Evolutionary conservation across 2,113 vertebrate species (phyloP).

Genomic region (Perca flavescens): DNA sequence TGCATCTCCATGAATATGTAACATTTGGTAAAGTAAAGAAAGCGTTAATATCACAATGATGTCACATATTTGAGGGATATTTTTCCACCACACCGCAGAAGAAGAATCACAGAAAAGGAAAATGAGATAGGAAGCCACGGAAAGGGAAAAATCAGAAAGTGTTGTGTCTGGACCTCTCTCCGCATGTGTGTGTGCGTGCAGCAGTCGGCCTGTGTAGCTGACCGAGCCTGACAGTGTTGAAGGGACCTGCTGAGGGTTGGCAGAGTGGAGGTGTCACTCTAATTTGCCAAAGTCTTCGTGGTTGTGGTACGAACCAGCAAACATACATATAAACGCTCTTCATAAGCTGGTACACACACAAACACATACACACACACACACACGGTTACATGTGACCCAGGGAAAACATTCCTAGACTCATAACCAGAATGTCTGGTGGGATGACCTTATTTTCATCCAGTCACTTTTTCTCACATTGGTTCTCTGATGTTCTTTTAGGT

Average conservation of each 20-base stretch:
- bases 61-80: neutral
- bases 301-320: slow-evolving; percentile 3
- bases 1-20: neutral
- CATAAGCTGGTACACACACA: slow-evolving; percentile 43
- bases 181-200: neutral
- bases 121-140: neutral
- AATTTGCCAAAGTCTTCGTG: neutral
- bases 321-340: slow-evolving; percentile 29
- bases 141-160: neutral
- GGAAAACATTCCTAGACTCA: slow-evolving; percentile 73
- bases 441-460: slow-evolving; percentile 66
- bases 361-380: slow-evolving; percentile 31
- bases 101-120: neutral
- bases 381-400: slow-evolving; percentile 66
- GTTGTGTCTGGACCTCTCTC: neutral
- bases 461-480: slow-evolving; percentile 12
- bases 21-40: neutral
- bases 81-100: neutral
- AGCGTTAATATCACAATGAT: neutral
- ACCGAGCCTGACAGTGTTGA: slow-evolving; percentile 65
- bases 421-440: slow-evolving; percentile 68
- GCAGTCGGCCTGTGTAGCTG: neutral
- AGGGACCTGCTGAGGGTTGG: slow-evolving; percentile 43
- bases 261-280: neutral
- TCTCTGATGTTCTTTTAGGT: neutral